A percentile compares a stretch with the other conserved stretches of the same genome.
Evolutionary conservation across 2,113 vertebrate genomes (phyloP).

Genomic region (Hassar affinis): DNA sequence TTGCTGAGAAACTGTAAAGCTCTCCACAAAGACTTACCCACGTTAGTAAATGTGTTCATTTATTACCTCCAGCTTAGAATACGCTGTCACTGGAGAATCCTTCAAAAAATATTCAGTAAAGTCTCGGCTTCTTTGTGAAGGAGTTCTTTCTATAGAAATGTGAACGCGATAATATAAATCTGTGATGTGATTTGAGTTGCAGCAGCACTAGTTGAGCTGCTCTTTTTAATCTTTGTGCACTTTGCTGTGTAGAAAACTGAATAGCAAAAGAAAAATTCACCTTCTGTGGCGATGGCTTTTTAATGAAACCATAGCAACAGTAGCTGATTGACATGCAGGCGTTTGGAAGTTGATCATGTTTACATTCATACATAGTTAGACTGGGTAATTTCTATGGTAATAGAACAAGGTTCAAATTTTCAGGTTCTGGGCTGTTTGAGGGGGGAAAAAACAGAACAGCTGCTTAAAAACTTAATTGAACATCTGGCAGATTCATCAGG

Average conservation of each 20-base stretch:
- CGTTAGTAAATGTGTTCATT: too few species aligned
- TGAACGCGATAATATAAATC: not conserved
- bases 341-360: not conserved
- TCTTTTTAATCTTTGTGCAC: not conserved
- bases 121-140: not conserved
- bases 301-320: not conserved
- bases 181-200: not conserved
- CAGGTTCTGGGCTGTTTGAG: not conserved
- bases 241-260: not conserved
- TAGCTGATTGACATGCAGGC: not conserved
- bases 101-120: not conserved
- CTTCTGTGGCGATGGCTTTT: not conserved
- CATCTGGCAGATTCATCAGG: conserved; percentile 63
- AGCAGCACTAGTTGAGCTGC: not conserved
- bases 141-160: not conserved
- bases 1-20: not conserved
- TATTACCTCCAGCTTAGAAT: too few species aligned
- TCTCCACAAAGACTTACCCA: too few species aligned
- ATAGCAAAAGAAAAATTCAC: not conserved
- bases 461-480: conserved; percentile 62
- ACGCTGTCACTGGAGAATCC: not conserved
- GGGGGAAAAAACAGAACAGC: too few species aligned
- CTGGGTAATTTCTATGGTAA: not conserved
- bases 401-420: not conserved
- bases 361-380: not conserved